Evolutionary conservation across 2,888 invertebrate genomes (phyloP), one percentile per base, ranked within the genome.

Genomic region (Hedya salicella): DNA sequence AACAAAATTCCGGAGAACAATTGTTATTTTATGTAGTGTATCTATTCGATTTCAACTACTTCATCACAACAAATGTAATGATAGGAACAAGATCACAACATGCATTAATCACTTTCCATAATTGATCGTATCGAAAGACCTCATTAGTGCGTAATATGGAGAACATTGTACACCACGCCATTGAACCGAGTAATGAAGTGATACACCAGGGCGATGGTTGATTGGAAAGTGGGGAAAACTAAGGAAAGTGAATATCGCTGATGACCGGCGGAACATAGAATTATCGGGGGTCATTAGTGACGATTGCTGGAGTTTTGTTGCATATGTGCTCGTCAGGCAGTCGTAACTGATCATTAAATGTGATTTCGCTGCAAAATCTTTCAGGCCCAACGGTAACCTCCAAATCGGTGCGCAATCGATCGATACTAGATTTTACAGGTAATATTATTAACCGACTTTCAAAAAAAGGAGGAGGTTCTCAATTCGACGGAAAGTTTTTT

Each of bases 221-320:
- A n/a, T 25, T 1, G 65, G 64, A 65, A 65, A 65, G 65, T 65
- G 59, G 19, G 46, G 52, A 59, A 52, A 63, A 49, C 39, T 25
- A 14, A 39, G 11, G 65, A 65, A 65, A 65, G 65, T 65, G 65
- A 14, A 46, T 52, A n/a, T 32, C 17, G 21, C 17, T 65, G 59
- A 53, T 65, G 59, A 53, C 65, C 65, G 46, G 14, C 16, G 52
- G 36, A 30, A 39, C 32, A 44, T 39, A 19, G 57, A 40, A 59
- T 44, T 59, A 40, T 50, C 13, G 56, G 44, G 56, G 49, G 62
- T 8, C 40, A 59, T 65, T 65, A 65, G 59, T 64, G 5, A 64
- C 64, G 65, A 52, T 65, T 5, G 50, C 46, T 44, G 25, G 40
- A 21, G 44, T 17, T 56, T 36, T 36, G 14, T 14, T 50, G 11